A percentile compares a stretch with the other conserved stretches of the same genome.
These are phyloP conservation scores for Anas georgica DNA, from an alignment of 2,797 vertebrate genomes.

Conservation along the genomic window DNA sequence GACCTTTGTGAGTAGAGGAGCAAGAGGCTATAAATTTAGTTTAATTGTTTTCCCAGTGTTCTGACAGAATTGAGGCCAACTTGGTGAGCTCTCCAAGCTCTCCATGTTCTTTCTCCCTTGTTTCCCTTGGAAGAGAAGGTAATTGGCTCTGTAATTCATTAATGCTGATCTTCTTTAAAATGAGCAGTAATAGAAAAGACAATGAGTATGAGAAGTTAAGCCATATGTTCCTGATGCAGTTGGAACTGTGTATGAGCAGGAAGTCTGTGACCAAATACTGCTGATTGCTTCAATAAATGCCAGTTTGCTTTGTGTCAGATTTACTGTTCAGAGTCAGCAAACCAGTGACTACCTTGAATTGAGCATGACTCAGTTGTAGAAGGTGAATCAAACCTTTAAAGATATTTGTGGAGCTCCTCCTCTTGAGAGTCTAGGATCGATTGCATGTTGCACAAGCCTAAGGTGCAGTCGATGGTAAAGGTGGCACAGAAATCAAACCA, in stretches of 20 bases:
- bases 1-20: not conserved
- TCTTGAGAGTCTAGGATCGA: conserved; percentile 8
- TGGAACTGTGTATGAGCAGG: not conserved
- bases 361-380: conserved; percentile 42
- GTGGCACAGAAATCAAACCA: not conserved
- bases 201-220: conserved; percentile 16
- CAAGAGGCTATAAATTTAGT: not conserved
- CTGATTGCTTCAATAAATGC: conserved; percentile 26
- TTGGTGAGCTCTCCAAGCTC: not conserved
- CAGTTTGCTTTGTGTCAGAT: conserved; percentile 5
- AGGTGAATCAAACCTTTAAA: conserved; percentile 33
- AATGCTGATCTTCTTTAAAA: conserved; percentile 24
- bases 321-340: conserved; percentile 40
- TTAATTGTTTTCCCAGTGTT: conserved; percentile 4
- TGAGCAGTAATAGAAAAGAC: conserved; percentile 6
- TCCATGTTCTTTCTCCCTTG: conserved; percentile 1
- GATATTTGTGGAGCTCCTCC: conserved; percentile 18
- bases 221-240: not conserved
- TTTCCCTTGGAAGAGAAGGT: conserved; percentile 36
- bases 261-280: not conserved
- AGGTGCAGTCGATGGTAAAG: not conserved
- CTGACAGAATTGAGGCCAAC: not conserved
- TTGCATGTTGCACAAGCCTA: not conserved
- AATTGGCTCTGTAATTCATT: not conserved
- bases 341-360: not conserved